phyloP scores from a whole-genome alignment of 1,140 invertebrate genomes.

The Zophobas atratus region DNA sequence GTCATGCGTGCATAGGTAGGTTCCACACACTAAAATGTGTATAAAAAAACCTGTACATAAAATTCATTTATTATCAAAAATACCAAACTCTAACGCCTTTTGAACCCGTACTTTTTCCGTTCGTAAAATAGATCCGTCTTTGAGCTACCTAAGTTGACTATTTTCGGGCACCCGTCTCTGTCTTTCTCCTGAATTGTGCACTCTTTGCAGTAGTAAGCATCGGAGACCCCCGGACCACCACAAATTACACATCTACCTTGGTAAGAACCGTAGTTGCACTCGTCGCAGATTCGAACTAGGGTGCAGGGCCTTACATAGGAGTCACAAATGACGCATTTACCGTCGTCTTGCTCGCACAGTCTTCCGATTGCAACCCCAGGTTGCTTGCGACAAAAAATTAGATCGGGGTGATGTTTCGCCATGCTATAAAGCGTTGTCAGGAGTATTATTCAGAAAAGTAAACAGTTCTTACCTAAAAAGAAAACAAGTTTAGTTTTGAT shows the following conservation, averaged over 20 bases:
- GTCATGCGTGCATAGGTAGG: no score
- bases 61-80: constrained; percentile 14
- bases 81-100: constrained; percentile 18
- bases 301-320: constrained; percentile 99
- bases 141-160: constrained; percentile 98
- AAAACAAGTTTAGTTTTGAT: no score
- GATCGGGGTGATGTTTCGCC: constrained; percentile 99
- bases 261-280: constrained; percentile 99
- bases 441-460: no score
- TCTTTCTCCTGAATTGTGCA: constrained; percentile 99
- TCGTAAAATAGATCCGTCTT: constrained; percentile 99
- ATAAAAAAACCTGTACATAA: constrained; percentile 21
- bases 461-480: no score
- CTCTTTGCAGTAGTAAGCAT: constrained; percentile 99
- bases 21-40: no score
- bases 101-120: constrained; percentile 99
- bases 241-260: constrained; percentile 99
- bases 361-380: constrained; percentile 98
- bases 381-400: constrained; percentile 99
- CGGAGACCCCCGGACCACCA: constrained; percentile 98
- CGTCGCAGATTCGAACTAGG: constrained; percentile 98
- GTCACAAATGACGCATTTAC: constrained; percentile 99
- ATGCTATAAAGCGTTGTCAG: constrained; percentile 71
- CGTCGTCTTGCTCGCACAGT: constrained; percentile 99
- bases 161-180: constrained; percentile 99